Conservation (phyloP, 2,113 vertebrate genomes). For the Rattus norvegicus region DNA sequence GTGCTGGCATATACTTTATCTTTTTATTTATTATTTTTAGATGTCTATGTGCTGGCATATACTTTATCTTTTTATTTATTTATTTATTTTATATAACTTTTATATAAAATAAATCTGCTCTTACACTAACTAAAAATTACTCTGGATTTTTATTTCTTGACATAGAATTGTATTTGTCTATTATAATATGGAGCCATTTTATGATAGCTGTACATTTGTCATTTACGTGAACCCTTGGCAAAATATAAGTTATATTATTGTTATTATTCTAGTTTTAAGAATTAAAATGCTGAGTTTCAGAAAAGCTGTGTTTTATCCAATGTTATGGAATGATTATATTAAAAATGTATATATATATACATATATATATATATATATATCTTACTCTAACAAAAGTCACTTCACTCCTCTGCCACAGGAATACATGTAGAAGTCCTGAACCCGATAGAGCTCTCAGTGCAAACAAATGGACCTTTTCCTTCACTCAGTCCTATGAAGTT, state of each 20-base stretch:
- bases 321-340: background rate
- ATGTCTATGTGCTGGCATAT: too few species aligned
- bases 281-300: background rate
- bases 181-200: constrained; percentile 63
- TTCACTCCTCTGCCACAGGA: background rate
- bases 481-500: background rate
- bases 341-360: background rate
- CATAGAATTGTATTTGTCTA: constrained; percentile 80
- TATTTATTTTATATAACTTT: too few species aligned
- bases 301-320: background rate
- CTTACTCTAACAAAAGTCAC: background rate
- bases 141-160: constrained; percentile 80
- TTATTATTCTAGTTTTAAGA: background rate
- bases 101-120: constrained; percentile 71
- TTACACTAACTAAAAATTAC: constrained; percentile 81
- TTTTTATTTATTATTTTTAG: too few species aligned
- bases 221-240: background rate
- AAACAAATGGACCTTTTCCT: background rate
- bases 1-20: too few species aligned
- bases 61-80: too few species aligned
- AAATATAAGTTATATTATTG: background rate
- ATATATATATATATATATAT: too few species aligned
- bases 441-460: background rate
- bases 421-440: background rate
- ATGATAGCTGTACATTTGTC: background rate